Evolutionary conservation across 2,113 vertebrate species (phyloP), one percentile per base, ranked within the genome.

Genomic region (Perca schrenkii): DNA sequence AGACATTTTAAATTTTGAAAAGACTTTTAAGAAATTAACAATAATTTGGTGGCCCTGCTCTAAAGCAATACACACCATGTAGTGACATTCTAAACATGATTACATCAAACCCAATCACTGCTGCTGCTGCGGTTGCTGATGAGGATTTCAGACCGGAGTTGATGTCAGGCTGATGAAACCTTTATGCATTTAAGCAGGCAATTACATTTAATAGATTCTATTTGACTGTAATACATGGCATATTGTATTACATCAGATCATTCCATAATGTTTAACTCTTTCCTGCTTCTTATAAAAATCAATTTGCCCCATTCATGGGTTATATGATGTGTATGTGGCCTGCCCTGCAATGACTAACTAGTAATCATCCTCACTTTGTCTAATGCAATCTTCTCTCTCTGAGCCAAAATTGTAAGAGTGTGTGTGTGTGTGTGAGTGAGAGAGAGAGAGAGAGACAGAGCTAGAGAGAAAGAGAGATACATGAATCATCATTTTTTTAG

Each of bases 401-500:
- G 14, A 46, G 81, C 74, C 70, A 84, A 64, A 76, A 69, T 8
- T 49, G 4, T 2, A 4, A 49, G 19, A 46, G 64, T 13, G 12
- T 31, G 28, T 70, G 53, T 22, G 53, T 28, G 28, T 54, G 50
- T 34, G 31, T 25, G 25, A 25, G 25, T 1, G 21, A 74, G 4
- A 22, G 66, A 84, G 31, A 56, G 3, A 46, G 36, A 60, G 10
- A 54, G 52, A 43, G 19, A 43, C 22, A 74, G 4, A 22, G 66
- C 47, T 57, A 84, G 31, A 56, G 3, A 46, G 36, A 60, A 13
- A 54, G 52, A 43, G 19, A 50, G 16, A 49, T 43, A 49, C 52
- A 72, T 81, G 74, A 86, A 79, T 84, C 69, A 82, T 81, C 52
- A 71, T 34, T 77, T 84, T 74, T 81, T 77, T 77, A 58, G 17